A percentile compares a stretch with the other conserved stretches of the same genome.
Evolutionary conservation across 2,113 vertebrate genomes (phyloP).

Genomic region (Microtus montanus): DNA sequence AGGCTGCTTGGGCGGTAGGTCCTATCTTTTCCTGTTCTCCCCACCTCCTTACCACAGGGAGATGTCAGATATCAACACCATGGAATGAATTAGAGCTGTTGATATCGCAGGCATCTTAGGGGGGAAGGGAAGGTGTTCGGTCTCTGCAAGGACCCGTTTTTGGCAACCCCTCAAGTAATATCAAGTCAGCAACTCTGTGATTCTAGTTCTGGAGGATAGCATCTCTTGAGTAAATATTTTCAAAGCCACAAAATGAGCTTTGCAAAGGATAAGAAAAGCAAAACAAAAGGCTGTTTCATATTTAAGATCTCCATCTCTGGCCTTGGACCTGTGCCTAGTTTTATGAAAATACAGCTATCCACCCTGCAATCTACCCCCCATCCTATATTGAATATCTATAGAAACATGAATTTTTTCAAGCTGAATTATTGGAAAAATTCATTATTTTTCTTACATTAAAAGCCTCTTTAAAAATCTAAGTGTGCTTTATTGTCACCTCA

Average conservation of each 20-base stretch:
- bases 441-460: constrained; percentile 32
- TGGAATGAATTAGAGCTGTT: constrained; percentile 37
- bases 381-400: constrained; percentile 13
- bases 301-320: constrained; percentile 76
- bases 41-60: not conserved
- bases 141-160: constrained; percentile 3
- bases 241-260: constrained; percentile 73
- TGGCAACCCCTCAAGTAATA: constrained; percentile 60
- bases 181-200: constrained; percentile 67
- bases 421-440: constrained; percentile 36
- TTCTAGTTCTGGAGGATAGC: constrained; percentile 60
- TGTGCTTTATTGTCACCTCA: not conserved
- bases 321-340: constrained; percentile 71
- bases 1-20: not conserved
- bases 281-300: constrained; percentile 78
- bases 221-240: constrained; percentile 73
- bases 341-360: constrained; percentile 60
- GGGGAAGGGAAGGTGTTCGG: not conserved
- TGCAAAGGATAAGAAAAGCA: constrained; percentile 74
- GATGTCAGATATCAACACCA: not conserved
- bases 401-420: constrained; percentile 47
- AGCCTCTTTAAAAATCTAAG: constrained; percentile 12
- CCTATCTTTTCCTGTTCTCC: not conserved
- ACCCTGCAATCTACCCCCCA: constrained; percentile 27
- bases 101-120: constrained; percentile 2